A percentile compares a stretch with the other conserved stretches of the same genome.
These are phyloP conservation scores for Paramormyrops hopkinsi DNA, from an alignment of 2,797 vertebrate species.

Conservation along the genomic window DNA sequence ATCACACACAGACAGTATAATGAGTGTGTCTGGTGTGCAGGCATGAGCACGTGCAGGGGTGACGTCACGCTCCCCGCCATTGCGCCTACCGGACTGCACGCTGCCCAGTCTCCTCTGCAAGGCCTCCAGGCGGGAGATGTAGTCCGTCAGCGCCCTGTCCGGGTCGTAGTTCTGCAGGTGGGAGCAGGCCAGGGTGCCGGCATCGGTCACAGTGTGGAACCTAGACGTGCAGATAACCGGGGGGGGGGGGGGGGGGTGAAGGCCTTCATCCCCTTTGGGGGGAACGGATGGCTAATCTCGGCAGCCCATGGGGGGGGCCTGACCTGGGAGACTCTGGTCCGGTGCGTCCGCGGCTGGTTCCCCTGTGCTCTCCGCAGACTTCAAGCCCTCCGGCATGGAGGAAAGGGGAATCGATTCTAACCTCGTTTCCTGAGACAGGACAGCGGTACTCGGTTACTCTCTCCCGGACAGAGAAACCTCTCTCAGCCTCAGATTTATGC, in stretches of 20 bases:
- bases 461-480: background rate
- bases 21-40: background rate
- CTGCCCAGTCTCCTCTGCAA: conserved; percentile 86
- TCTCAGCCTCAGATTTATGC: background rate
- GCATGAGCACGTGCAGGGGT: background rate
- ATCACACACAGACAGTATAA: background rate
- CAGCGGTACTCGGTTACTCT: background rate
- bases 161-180: conserved; percentile 95
- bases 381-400: conserved; percentile 70
- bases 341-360: conserved; percentile 67
- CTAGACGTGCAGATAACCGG: conserved; percentile 44
- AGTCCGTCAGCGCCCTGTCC: conserved; percentile 88
- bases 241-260: background rate
- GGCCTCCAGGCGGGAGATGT: conserved; percentile 86
- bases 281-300: conserved; percentile 42
- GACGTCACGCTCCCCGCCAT: too few species aligned
- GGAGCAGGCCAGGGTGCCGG: conserved; percentile 69
- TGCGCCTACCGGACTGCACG: conserved; percentile 74
- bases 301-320: conserved; percentile 64
- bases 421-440: conserved; percentile 63
- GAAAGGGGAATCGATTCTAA: conserved; percentile 68
- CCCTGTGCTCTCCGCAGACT: conserved; percentile 72
- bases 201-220: conserved; percentile 65
- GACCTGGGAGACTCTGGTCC: conserved; percentile 75
- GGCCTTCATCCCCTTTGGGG: background rate